phyloP scores from a whole-genome alignment of 2,797 vertebrate genomes.

The Tenualosa thibaudeaui region DNA sequence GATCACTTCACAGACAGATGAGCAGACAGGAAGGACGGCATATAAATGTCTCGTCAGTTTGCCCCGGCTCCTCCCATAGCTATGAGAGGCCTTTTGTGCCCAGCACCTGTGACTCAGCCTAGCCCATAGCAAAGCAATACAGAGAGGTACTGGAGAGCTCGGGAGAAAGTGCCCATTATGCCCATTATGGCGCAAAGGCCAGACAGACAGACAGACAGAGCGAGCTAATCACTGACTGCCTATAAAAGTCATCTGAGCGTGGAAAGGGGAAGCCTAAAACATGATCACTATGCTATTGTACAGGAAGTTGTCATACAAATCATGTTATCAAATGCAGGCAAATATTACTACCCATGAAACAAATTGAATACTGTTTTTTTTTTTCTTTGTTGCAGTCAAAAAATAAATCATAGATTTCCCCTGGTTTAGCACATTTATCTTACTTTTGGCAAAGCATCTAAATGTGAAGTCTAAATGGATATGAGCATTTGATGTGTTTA shows the following conservation, averaged over 20 bases:
- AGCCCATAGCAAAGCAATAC: constrained; percentile 34
- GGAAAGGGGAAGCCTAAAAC: background rate
- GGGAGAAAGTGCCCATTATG: constrained; percentile 51
- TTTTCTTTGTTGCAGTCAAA: background rate
- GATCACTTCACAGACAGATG: constrained; percentile 13
- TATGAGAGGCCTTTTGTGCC: constrained; percentile 51
- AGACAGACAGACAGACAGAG: constrained; percentile 34
- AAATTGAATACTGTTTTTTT: background rate
- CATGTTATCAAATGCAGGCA: background rate
- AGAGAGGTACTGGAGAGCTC: constrained; percentile 41
- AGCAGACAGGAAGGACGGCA: constrained; percentile 38
- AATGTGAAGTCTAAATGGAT: background rate
- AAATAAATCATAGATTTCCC: background rate
- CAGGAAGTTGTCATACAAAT: background rate
- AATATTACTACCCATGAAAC: background rate
- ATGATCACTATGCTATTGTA: background rate
- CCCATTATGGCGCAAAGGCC: constrained; percentile 48
- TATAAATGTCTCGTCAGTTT: constrained; percentile 43
- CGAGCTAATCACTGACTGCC: constrained; percentile 43
- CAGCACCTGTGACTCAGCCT: constrained; percentile 46
- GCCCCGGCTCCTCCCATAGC: background rate
- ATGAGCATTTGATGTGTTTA: background rate
- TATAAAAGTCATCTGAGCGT: background rate
- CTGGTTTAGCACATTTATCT: background rate
- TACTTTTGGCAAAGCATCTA: background rate